Evolutionary conservation across 2,797 vertebrate species (phyloP).

Genomic region (Prionace glauca): DNA sequence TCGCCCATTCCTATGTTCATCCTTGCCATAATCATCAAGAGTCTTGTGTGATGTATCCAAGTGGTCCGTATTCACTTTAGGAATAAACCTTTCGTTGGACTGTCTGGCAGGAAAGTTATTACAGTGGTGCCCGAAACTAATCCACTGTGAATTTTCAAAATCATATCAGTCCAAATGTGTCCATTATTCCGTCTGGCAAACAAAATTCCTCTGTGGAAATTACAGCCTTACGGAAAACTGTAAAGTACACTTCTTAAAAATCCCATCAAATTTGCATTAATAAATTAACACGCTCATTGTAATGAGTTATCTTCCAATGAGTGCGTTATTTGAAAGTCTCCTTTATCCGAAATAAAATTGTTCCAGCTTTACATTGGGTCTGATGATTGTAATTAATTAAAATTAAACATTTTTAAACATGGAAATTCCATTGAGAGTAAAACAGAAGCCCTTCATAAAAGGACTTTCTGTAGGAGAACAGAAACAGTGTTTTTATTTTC

Average conservation of each 20-base stretch:
- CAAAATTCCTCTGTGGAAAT: background rate
- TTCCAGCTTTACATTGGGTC: background rate
- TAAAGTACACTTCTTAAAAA: background rate
- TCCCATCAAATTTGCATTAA: background rate
- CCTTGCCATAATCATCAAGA: background rate
- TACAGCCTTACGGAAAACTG: background rate
- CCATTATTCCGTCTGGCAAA: background rate
- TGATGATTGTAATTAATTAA: background rate
- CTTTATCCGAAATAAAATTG: background rate
- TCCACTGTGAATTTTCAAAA: background rate
- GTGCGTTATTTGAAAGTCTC: background rate
- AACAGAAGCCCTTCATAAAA: background rate
- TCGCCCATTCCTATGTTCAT: background rate
- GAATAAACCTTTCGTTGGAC: background rate
- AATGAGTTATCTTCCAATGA: background rate
- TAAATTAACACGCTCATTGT: background rate
- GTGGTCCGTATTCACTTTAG: background rate
- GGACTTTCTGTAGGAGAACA: background rate
- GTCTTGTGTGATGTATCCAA: background rate
- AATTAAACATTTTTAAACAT: background rate
- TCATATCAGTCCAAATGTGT: background rate
- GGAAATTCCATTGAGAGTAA: background rate
- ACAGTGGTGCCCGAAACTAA: background rate
- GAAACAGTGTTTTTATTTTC: background rate
- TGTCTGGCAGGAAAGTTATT: background rate